These are phyloP conservation scores for Pseudoips prasinana DNA, from an alignment of 2,888 invertebrate species.

Conservation along the genomic window DNA sequence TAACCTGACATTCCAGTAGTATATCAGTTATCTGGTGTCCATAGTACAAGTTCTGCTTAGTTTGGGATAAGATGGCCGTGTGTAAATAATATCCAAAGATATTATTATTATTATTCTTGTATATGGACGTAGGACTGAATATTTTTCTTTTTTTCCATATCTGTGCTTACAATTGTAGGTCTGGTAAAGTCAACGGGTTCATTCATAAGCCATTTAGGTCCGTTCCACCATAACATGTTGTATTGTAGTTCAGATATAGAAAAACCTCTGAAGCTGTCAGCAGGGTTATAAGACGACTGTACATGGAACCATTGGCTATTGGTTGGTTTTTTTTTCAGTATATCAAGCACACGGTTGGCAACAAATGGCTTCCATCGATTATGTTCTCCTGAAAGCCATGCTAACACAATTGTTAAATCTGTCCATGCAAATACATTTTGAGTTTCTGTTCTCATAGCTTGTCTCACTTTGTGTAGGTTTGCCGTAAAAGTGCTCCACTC, in stretches of 20 bases:
- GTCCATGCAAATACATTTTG: slow-evolving; percentile 1
- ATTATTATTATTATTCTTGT: no score
- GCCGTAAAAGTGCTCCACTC: slow-evolving; percentile 1
- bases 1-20: no score
- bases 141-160: slow-evolving; percentile 8
- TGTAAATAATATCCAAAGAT: no score
- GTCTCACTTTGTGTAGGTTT: not conserved
- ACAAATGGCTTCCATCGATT: not conserved
- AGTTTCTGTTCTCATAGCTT: slow-evolving; percentile 2
- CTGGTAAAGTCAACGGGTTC: slow-evolving; percentile 3
- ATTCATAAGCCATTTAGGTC: slow-evolving; percentile 14
- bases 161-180: slow-evolving; percentile 1
- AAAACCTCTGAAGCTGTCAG: slow-evolving; percentile 6
- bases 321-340: not conserved
- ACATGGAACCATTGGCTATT: slow-evolving; percentile 6
- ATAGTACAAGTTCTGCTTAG: no score
- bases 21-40: no score
- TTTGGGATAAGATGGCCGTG: no score
- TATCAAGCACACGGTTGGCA: slow-evolving; percentile 1
- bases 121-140: no score
- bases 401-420: slow-evolving; percentile 1
- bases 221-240: slow-evolving; percentile 1
- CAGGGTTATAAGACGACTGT: slow-evolving; percentile 2
- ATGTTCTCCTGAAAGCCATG: slow-evolving; percentile 1
- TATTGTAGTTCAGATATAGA: not conserved